Evolutionary conservation across 2,113 vertebrate genomes (phyloP).

Genomic region (Strix uralensis): DNA sequence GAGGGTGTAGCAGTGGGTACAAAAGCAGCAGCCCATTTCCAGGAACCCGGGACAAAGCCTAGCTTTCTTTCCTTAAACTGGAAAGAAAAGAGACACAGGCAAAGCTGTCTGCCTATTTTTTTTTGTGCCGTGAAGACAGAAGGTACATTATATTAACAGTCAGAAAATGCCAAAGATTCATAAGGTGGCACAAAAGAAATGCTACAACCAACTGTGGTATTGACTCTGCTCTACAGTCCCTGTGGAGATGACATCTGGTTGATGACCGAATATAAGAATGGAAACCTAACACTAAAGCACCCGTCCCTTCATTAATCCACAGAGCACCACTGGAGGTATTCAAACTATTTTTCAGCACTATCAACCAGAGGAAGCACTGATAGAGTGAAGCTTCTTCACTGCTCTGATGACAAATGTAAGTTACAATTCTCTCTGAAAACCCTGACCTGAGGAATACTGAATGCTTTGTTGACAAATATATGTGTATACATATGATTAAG

Average conservation of each 20-base stretch:
- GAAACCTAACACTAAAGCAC: background rate
- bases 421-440: background rate
- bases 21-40: background rate
- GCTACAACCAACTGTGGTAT: background rate
- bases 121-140: background rate
- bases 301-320: background rate
- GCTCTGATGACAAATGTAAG: background rate
- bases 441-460: background rate
- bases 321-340: background rate
- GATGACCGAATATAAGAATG: background rate
- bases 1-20: rapidly evolving
- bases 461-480: background rate
- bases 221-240: background rate
- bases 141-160: background rate
- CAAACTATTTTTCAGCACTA: constrained; percentile 9
- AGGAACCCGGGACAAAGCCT: background rate
- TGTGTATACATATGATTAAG: too few species aligned
- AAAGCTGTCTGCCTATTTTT: background rate
- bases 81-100: background rate
- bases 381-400: background rate
- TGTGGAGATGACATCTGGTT: background rate
- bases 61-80: background rate
- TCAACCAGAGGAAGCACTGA: background rate
- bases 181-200: background rate
- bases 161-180: constrained; percentile 13